Evolutionary conservation across 1,140 invertebrate species (phyloP).

Genomic region (Drepana arcuata): DNA sequence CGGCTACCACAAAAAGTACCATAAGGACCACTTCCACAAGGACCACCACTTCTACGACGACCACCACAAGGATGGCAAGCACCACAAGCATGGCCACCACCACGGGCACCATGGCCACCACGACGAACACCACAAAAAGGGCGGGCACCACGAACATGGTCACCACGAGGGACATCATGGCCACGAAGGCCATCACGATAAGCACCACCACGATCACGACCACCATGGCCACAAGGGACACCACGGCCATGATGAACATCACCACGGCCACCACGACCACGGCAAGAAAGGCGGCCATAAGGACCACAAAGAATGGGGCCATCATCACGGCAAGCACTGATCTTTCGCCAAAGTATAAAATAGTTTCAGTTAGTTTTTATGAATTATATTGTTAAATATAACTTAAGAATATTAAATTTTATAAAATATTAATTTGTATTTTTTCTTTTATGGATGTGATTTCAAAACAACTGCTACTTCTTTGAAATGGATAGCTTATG

Average conservation of each 20-base stretch:
- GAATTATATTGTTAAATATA: conserved; percentile 11
- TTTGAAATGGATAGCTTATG: no score
- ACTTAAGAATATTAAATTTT: conserved; percentile 9
- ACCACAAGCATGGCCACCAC: conserved; percentile 56
- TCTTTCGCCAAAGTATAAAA: conserved; percentile 21
- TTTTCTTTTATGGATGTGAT: conserved; percentile 1
- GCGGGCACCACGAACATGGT: conserved; percentile 46
- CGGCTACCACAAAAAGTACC: conserved; percentile 62
- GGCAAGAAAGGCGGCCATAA: conserved; percentile 56
- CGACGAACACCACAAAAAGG: conserved; percentile 54
- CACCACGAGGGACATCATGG: conserved; percentile 55
- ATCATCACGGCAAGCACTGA: conserved; percentile 61
- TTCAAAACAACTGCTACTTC: no score
- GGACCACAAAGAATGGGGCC: conserved; percentile 56
- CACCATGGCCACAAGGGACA: conserved; percentile 54
- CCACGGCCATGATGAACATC: conserved; percentile 57
- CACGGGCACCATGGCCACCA: conserved; percentile 51
- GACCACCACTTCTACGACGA: conserved; percentile 63
- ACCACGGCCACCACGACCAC: conserved; percentile 50
- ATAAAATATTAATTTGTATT: conserved; percentile 2
- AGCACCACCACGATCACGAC: conserved; percentile 52
- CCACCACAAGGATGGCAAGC: conserved; percentile 55
- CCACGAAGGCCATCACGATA: conserved; percentile 50
- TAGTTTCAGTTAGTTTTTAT: conserved; percentile 21
- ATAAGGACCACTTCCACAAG: conserved; percentile 60